phyloP scores from a whole-genome alignment of 2,113 vertebrate species.

The Alethe diademata region DNA sequence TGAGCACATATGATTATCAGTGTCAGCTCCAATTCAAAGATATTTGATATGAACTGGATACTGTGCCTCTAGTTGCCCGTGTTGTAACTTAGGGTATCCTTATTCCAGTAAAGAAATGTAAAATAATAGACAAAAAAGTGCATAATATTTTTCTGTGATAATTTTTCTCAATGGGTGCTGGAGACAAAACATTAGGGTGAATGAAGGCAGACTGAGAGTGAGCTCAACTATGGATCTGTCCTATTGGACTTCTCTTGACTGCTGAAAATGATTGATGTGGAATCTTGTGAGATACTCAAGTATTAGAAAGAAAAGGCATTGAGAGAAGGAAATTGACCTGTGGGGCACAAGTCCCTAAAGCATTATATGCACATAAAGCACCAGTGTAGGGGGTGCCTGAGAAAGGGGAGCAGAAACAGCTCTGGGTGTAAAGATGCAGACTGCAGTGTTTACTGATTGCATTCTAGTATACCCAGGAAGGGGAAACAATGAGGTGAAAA shows the following conservation, averaged over 20 bases:
- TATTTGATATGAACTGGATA: not conserved
- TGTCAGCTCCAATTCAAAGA: not conserved
- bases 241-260: not conserved
- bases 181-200: not conserved
- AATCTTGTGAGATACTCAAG: not conserved
- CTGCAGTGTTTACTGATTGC: not conserved
- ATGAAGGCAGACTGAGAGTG: not conserved
- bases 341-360: not conserved
- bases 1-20: not conserved
- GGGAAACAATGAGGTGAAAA: not conserved
- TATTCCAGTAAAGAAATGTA: not conserved
- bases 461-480: not conserved
- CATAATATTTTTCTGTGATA: not conserved
- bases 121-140: not conserved
- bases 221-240: not conserved
- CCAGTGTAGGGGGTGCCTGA: accelerated
- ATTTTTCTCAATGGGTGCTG: not conserved
- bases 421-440: not conserved
- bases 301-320: not conserved
- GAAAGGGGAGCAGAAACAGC: not conserved
- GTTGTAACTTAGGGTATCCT: not conserved
- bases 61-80: not conserved
- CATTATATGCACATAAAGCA: not conserved
- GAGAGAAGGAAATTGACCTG: not conserved
- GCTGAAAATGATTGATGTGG: accelerated